Evolutionary conservation across 1,140 invertebrate species (phyloP).

Genomic region (Drosophila seguyi): DNA sequence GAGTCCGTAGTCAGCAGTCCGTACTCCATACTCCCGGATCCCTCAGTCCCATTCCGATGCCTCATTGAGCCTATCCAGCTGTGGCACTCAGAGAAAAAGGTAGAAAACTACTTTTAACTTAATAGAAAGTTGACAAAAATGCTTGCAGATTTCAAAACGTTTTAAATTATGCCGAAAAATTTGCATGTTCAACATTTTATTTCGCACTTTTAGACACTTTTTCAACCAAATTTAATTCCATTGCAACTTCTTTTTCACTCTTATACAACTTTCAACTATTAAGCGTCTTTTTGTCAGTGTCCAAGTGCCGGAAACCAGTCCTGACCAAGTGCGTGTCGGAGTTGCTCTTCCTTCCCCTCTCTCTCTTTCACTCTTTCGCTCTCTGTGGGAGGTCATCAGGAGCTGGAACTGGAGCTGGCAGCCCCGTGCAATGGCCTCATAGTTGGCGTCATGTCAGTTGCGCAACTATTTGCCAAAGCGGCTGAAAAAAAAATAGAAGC

Average conservation of each 20-base stretch:
- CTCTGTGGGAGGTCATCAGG: constrained; percentile 7
- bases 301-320: constrained; percentile 20
- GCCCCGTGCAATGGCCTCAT: constrained; percentile 41
- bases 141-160: neutral
- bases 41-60: constrained; percentile 20
- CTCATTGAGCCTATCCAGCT: constrained; percentile 38
- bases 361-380: neutral
- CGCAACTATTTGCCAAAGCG: constrained; percentile 73
- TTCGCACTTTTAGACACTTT: neutral
- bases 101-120: neutral
- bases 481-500: constrained; percentile 22
- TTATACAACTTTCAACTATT: neutral
- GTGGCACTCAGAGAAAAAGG: neutral
- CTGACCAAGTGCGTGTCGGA: constrained; percentile 43
- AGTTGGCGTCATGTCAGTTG: constrained; percentile 74
- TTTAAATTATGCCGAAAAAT: neutral
- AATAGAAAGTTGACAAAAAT: neutral
- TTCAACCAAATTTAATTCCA: neutral
- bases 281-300: constrained; percentile 8
- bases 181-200: neutral
- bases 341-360: constrained; percentile 33
- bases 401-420: neutral
- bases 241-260: neutral
- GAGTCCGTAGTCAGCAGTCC: neutral
- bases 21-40: constrained; percentile 1